Conservation (phyloP, 1,140 invertebrate species). For the Galleria mellonella region DNA sequence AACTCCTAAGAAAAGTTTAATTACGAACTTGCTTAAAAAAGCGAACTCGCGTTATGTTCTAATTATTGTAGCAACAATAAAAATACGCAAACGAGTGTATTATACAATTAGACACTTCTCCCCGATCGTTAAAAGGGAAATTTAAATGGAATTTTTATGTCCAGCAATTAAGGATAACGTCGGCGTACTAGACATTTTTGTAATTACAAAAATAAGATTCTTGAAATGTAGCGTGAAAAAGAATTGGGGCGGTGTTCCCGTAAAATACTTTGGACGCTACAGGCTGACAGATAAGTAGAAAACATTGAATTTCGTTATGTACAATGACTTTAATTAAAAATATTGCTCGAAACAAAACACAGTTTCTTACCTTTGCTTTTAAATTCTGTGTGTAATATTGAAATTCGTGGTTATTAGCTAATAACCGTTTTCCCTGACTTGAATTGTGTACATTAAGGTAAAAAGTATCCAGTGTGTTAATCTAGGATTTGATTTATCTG, state of each 20-base stretch:
- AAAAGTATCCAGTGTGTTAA: too few species aligned
- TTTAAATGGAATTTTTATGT: slow-evolving; percentile 75
- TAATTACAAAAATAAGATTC: slow-evolving; percentile 75
- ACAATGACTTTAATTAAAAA: slow-evolving; percentile 1
- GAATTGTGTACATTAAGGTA: too few species aligned
- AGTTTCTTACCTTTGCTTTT: not conserved
- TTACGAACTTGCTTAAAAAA: slow-evolving; percentile 54
- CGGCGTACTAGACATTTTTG: slow-evolving; percentile 72
- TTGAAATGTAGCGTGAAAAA: slow-evolving; percentile 74
- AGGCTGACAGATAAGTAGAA: slow-evolving; percentile 44
- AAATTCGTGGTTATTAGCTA: too few species aligned
- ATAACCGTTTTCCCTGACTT: too few species aligned
- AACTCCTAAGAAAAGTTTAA: slow-evolving; percentile 58
- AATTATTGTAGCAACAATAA: slow-evolving; percentile 72
- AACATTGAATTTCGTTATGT: slow-evolving; percentile 8
- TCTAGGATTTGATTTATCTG: too few species aligned
- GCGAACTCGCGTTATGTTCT: slow-evolving; percentile 65
- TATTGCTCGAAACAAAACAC: not conserved
- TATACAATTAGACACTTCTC: slow-evolving; percentile 73
- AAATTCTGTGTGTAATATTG: too few species aligned
- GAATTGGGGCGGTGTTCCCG: slow-evolving; percentile 63
- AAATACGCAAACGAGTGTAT: slow-evolving; percentile 74
- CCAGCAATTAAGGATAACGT: slow-evolving; percentile 74
- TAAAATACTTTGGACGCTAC: slow-evolving; percentile 57
- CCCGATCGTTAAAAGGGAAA: slow-evolving; percentile 72